Evolutionary conservation across 2,888 invertebrate species (phyloP).

Genomic region (Phania funesta): DNA sequence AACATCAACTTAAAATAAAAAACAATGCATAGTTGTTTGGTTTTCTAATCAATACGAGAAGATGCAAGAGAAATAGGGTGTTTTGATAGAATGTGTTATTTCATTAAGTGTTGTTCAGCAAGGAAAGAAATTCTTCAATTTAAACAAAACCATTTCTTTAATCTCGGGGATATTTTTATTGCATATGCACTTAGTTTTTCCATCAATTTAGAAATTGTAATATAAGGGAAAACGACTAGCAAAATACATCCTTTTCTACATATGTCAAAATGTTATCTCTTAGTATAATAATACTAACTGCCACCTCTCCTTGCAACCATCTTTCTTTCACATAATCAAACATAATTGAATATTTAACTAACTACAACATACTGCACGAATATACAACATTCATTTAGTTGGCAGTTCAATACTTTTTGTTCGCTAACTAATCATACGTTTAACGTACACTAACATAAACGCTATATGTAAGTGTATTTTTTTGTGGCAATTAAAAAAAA

Average conservation of each 20-base stretch:
- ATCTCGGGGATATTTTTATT: no score
- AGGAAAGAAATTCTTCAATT: not conserved
- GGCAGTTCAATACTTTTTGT: constrained; percentile 61
- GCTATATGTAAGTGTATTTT: no score
- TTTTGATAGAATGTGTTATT: not conserved
- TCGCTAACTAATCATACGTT: constrained; percentile 53
- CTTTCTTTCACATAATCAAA: constrained; percentile 1
- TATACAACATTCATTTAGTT: constrained; percentile 27
- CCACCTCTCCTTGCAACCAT: not conserved
- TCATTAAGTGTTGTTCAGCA: no score
- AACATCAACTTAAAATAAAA: constrained; percentile 30
- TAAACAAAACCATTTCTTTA: no score
- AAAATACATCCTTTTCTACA: no score
- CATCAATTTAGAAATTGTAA: no score
- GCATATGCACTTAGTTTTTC: no score
- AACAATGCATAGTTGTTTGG: constrained; percentile 19
- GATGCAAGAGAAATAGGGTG: not conserved
- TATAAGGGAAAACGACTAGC: no score
- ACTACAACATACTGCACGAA: not conserved
- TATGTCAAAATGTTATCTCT: not conserved
- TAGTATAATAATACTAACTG: not conserved
- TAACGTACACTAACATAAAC: not conserved
- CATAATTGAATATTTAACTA: not conserved
- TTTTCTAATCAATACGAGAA: constrained; percentile 37
- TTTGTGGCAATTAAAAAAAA: not conserved